Evolutionary conservation across 2,113 vertebrate genomes (phyloP).

Genomic region (Hymenochirus boettgeri): DNA sequence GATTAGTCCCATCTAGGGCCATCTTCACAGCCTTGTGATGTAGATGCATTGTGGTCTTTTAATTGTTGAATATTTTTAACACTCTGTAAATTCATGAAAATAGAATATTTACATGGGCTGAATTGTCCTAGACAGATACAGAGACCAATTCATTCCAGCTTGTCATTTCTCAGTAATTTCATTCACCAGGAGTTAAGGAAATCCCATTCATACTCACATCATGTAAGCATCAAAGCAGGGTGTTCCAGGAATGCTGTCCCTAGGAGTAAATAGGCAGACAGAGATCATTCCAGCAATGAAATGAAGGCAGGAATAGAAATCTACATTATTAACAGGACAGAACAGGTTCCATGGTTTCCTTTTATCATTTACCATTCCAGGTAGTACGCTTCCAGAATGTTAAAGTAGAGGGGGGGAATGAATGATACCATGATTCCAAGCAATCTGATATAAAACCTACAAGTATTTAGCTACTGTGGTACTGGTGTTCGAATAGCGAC

Average conservation of each 20-base stretch:
- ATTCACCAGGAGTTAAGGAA: slow-evolving; percentile 16
- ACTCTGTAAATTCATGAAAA: slow-evolving; percentile 15
- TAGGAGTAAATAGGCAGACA: neutral
- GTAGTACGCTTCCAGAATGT: too few relatives aligned
- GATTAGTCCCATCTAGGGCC: neutral
- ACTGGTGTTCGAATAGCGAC: too few relatives aligned
- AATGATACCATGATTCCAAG: too few relatives aligned
- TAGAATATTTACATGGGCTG: neutral
- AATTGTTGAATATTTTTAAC: slow-evolving; percentile 6
- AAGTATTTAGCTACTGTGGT: too few relatives aligned
- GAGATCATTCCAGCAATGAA: neutral
- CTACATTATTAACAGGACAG: too few relatives aligned
- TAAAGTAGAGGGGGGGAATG: too few relatives aligned
- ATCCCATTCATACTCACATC: slow-evolving; percentile 19
- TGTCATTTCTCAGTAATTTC: slow-evolving; percentile 10
- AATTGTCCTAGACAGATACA: slow-evolving; percentile 3
- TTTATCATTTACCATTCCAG: too few relatives aligned
- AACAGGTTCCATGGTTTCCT: too few relatives aligned
- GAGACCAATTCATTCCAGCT: slow-evolving; percentile 26
- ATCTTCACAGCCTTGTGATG: neutral
- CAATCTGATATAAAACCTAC: too few relatives aligned
- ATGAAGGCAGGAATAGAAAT: neutral
- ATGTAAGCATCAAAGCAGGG: slow-evolving; percentile 13
- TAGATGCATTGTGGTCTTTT: neutral
- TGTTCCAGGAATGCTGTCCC: too few relatives aligned